These are phyloP conservation scores for Lateolabrax maculatus DNA, from an alignment of 2,797 vertebrate genomes.

Conservation along the genomic window DNA sequence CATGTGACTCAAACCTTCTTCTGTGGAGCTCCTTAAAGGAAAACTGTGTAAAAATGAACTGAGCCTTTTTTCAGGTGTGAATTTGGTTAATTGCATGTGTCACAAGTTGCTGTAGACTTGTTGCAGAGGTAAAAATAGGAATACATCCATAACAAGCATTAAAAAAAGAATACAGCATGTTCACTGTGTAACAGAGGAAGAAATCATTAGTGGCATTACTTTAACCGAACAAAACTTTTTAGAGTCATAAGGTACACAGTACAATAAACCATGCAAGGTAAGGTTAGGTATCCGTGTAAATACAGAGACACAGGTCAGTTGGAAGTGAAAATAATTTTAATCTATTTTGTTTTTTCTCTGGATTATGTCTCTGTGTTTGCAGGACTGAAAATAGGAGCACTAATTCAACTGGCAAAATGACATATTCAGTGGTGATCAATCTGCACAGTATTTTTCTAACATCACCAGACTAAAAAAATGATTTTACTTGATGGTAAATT, in stretches of 20 bases:
- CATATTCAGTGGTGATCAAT: not conserved
- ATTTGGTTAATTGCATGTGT: not conserved
- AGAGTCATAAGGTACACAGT: not conserved
- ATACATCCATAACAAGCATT: not conserved
- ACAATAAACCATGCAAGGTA: not conserved
- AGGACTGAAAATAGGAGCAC: not conserved
- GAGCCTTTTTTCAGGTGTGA: not conserved
- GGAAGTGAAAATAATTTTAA: constrained; percentile 1
- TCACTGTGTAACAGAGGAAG: not conserved
- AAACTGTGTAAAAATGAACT: not conserved
- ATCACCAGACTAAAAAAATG: not conserved
- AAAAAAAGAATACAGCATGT: not conserved
- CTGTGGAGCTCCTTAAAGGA: not conserved
- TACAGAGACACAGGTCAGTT: not conserved
- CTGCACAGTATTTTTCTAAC: not conserved
- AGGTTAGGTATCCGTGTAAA: not conserved
- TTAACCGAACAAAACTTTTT: not conserved
- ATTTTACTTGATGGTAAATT: not conserved
- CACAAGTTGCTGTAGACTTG: not conserved
- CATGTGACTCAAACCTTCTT: not conserved
- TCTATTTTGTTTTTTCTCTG: not conserved
- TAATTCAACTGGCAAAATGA: not conserved
- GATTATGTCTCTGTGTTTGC: not conserved
- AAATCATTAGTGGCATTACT: not conserved
- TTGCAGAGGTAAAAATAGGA: not conserved